A percentile compares a stretch with the other conserved stretches of the same genome.
phyloP scores from a whole-genome alignment of 1,140 invertebrate genomes.

The Cecropterus lyciades region DNA sequence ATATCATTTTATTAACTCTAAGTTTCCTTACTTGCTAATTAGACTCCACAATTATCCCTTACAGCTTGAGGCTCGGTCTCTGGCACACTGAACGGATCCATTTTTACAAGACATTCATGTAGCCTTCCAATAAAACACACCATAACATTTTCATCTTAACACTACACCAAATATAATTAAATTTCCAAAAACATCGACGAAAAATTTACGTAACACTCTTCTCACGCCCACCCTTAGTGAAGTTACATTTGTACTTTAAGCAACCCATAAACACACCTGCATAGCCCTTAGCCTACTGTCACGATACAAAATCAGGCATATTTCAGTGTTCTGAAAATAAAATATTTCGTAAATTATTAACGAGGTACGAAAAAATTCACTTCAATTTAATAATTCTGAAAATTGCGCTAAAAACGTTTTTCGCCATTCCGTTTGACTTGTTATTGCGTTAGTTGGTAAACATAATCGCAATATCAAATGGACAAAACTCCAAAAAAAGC shows the following conservation, averaged over 20 bases:
- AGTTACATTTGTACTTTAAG: conserved; percentile 7
- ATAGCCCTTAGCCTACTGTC: background rate
- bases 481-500: no score
- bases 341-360: no score
- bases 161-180: background rate
- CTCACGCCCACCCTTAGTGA: background rate
- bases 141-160: background rate
- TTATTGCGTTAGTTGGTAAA: no score
- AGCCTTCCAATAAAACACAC: background rate
- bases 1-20: conserved; percentile 23
- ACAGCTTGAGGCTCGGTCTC: background rate
- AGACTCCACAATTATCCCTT: conserved; percentile 2
- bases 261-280: conserved; percentile 6
- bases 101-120: background rate
- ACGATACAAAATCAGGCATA: background rate
- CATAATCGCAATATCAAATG: no score
- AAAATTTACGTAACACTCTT: background rate
- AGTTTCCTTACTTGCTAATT: conserved; percentile 24
- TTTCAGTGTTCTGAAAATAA: no score
- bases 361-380: no score
- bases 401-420: no score
- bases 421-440: no score
- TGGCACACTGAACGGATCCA: conserved; percentile 8
- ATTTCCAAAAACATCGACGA: conserved; percentile 1
- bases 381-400: no score